phyloP scores from a whole-genome alignment of 1,140 invertebrate species.

The Drosophila kohkoa region DNA sequence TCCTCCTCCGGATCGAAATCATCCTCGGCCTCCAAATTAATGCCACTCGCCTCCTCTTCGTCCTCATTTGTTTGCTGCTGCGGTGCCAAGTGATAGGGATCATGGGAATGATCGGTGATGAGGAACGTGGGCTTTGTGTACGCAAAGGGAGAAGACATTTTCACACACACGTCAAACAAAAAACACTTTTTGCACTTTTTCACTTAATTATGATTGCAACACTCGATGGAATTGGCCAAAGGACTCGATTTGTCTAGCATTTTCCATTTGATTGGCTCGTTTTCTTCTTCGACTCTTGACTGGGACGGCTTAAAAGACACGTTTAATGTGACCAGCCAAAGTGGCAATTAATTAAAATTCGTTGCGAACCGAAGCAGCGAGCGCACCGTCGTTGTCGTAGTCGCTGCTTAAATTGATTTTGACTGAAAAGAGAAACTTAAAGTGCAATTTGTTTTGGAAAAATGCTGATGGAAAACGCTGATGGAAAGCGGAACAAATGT shows the following conservation, averaged over 20 bases:
- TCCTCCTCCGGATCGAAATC: conserved; percentile 59
- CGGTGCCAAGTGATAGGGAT: conserved; percentile 62
- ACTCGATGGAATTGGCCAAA: conserved; percentile 15
- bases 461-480: conserved; percentile 37
- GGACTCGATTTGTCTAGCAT: conserved; percentile 24
- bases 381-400: conserved; percentile 24
- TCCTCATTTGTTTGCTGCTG: conserved; percentile 10
- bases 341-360: conserved; percentile 65
- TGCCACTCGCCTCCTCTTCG: neutral
- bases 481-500: conserved; percentile 50
- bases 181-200: neutral
- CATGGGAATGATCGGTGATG: conserved; percentile 69
- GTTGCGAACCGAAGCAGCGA: neutral
- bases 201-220: neutral
- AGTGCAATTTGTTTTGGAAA: conserved; percentile 57
- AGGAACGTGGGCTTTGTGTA: conserved; percentile 70
- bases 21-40: conserved; percentile 3
- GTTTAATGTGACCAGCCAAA: conserved; percentile 1
- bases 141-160: conserved; percentile 61
- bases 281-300: neutral
- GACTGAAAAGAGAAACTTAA: conserved; percentile 45
- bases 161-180: neutral
- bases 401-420: conserved; percentile 38
- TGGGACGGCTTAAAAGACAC: neutral
- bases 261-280: conserved; percentile 38